Conservation (phyloP, 2,113 vertebrate genomes). For the Nothocercus julius region DNA sequence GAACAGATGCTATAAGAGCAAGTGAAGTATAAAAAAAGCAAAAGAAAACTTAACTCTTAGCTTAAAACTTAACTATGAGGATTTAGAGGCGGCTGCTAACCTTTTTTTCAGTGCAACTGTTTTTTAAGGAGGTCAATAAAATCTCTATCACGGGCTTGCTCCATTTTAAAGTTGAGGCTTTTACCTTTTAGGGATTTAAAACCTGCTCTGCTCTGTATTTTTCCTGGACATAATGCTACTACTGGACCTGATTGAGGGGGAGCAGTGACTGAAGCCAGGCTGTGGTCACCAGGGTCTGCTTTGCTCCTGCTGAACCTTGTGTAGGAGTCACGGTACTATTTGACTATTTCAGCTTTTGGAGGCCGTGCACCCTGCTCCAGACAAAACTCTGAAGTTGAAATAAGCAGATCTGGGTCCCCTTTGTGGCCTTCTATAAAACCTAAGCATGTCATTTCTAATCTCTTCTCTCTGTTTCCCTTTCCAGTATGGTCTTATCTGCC, state of each 20-base stretch:
- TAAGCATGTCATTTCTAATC: neutral
- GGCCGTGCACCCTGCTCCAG: neutral
- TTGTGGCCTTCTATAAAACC: neutral
- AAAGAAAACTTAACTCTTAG: conserved; percentile 71
- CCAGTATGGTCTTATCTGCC: neutral
- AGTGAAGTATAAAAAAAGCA: conserved; percentile 60
- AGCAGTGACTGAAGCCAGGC: neutral
- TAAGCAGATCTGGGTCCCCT: neutral
- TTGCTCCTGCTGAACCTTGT: neutral
- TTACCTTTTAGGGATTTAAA: conserved; percentile 34
- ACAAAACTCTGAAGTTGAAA: neutral
- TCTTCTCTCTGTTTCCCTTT: neutral
- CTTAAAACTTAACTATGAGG: conserved; percentile 65
- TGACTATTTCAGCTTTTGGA: neutral
- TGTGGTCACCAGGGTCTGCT: neutral
- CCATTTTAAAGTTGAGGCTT: conserved; percentile 23
- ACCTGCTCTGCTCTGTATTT: neutral
- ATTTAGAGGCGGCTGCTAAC: conserved; percentile 60
- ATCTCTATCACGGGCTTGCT: neutral
- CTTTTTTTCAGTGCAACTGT: conserved; percentile 36
- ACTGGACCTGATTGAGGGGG: neutral
- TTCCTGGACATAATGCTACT: neutral
- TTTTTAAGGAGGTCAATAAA: conserved; percentile 69
- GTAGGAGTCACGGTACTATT: neutral
- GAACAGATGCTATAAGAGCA: conserved; percentile 75